Evolutionary conservation across 2,113 vertebrate species (phyloP), one percentile per base, ranked within the genome.

Genomic region (Coregonus clupeaformis): DNA sequence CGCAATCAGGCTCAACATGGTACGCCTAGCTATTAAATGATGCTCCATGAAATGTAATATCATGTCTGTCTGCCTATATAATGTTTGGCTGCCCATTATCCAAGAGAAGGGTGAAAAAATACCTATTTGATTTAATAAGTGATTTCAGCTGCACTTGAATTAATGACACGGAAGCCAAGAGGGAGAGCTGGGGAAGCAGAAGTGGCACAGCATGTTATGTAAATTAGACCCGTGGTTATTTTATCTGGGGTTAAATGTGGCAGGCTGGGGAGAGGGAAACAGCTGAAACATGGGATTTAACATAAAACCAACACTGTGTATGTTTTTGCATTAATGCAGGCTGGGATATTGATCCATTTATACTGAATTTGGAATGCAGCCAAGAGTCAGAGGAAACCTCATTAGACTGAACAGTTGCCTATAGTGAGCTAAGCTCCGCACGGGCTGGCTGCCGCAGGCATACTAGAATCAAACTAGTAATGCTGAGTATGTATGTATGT

Each of bases 321-420:
- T 79, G 79, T 88, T 83, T 89, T 86, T 16, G 32, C 76, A 89
- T 90, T 88, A 91, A 87, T 89, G 85, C 78, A 78, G 74, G 75
- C 70, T 69, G 82, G 60, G 72, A 59, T 89, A 88, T 89, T 82
- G 84, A 91, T 91, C 77, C 77, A 45, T 27, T 59, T 80, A 82
- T 84, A 64, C 84, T 22, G 75, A 69, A 76, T 81, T 71, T 80
- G 84, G 87, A 88, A 83, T 85, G 78, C 79, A 86, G 86, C 84
- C 76, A 77, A 79, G 63, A 81, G 69, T 82, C 68, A 22, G 47
- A 82, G 71, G 75, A 84, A 85, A 77, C 80, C 82, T 89, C 87
- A 85, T 92, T 91, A 90, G 83, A 75, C 83, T 68, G 49, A 77
- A 73, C 32, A 52, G 18, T 49, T 59, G 1, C 18, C 22, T 62